Evolutionary conservation across 2,888 invertebrate species (phyloP), one percentile per base, ranked within the genome.

Genomic region (Patella pellucida): DNA sequence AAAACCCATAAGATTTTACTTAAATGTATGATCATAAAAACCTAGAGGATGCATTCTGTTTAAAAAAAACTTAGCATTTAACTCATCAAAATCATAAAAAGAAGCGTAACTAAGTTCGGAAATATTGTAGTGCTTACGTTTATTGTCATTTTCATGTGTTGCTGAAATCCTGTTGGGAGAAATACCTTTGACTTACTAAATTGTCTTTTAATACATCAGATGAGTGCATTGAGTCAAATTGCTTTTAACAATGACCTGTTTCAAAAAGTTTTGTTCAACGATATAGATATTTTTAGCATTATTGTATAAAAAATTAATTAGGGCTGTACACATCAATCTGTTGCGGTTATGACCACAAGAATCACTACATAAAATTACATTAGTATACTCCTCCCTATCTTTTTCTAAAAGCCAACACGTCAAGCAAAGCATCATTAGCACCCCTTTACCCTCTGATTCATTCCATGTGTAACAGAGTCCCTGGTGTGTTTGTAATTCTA

Each of bases 311-410:
- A 62, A 62, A 62, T 62, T 23, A 15, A 62, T 19, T 23, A 62
- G 23, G 19, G 19, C 19, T 23, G 23, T 62, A 11, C 62, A 62
- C 62, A 62, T 62, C 9, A 19, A 19, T 62, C 62, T 62, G 14
- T 62, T 62, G 19, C 19, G 11, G 23, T 62, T 62, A 3, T 62
- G 62, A 23, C 62, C 23, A 62, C 62, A 62, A 19, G 62, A 62
- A 62, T 62, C 62, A 62, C 62, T 62, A 23, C 23, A 62, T 12
- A 62, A 23, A 62, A 62, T 62, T 62, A 62, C 62, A 62, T 16
- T 23, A 4, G 19, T 14, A 62, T 23, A 62, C 19, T 23, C 62
- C 5, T 62, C 62, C 11, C 11, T 23, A 3, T 62, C 62, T 14
- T 19, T 62, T 23, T 19, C 62, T 62, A 12, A 19, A 23, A 62